Base-by-base conservation (phyloP, 2,113 vertebrate genomes). In the Galbula dea region DNA sequence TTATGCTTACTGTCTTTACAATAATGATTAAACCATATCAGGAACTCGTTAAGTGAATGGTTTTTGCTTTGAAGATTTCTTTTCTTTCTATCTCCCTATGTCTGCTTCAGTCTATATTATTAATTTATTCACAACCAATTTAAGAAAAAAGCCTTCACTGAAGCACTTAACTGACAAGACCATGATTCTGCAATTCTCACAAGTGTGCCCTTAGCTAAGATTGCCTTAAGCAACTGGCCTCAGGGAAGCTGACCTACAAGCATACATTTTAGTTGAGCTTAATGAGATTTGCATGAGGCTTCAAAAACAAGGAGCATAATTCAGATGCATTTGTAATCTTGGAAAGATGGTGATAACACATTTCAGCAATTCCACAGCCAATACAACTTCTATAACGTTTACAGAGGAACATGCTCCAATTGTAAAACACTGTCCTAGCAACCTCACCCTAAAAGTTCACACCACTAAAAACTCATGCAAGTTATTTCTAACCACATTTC, bases 201-300 rank as follows among this genome's bases (percentile, higher is more conserved):
- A 82, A 91, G 74, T 26, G 41, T 37, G 39, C 61, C 62, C 84
- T 76, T 74, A 68, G 66, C 74, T 72, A 65, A 86, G 79, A 85
- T 29, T 71, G 83, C 75, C 86, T 88, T 63, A 90, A 95, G 88
- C 86, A 90, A 88, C 48, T 8, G 2, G 81, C 91, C 82, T 85
- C 52, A 19, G 86, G 92, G 65, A 91, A 94, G 62, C 57, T 84
- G 92, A 93, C 92, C 88, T 84, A 94, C 90, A 88, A 82, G 83
- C 15, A 84, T 23, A 23, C 6, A 63, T 90, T 90, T 92, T 11
- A 88, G 41, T 26, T 57, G 48, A 86, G 13, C 66, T 93, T 86
- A 84, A 95, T 93, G 86, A 85, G 74, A 84, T 82, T 65, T 79
- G 54, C 54, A 81, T 66, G 57, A 75, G 16, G 32, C n/a, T 94